Evolutionary conservation across 2,113 vertebrate genomes (phyloP), one percentile per base, ranked within the genome.

Genomic region (Azemiops feae): DNA sequence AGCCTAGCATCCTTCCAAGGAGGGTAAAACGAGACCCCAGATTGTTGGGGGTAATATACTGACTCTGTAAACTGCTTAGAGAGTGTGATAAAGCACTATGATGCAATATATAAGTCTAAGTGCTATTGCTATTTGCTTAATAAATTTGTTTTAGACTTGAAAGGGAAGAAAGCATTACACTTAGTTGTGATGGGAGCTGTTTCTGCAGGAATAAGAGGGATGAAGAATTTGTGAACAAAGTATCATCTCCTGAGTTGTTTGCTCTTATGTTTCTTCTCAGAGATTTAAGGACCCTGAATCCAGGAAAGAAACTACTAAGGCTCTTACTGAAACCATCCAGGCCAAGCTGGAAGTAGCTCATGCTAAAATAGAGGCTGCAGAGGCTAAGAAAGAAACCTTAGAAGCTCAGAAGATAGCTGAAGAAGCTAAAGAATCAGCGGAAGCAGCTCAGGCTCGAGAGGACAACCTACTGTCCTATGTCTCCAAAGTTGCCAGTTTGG

Each of bases 381-480:
- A 93, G 14, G 92, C 92, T 47, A 93, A 93, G 88, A 93, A 93
- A 89, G 88, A 93, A n/a, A 93, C 88, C 43, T 20, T 93, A 25
- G 92, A 93, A 81, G 92, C 92, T 47, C 54, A 93, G 45, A 25
- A 45, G 92, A 53, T 52, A 7, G 92, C 88, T 0, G 74, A 90
- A 5, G 92, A 93, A n/a, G 92, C 92, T 45, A 39, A 60, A 30
- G 92, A 93, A 55, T 18, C 54, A 0, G 92, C 88, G 0, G 88
- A 90, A 25, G 92, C 88, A 0, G 92, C 92, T 9, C 88, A 90
- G 7, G 55, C 92, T 16, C 88, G 92, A 14, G 92, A 93, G 74
- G 88, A 93, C 12, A 90, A 39, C 88, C 88, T 93, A 25, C 5
- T 93, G 43, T 27, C 92, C 69, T 93, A 93, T 25, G 88, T 93